These are phyloP conservation scores for Drosophila arizonae DNA, from an alignment of 1,140 invertebrate genomes.

Conservation along the genomic window DNA sequence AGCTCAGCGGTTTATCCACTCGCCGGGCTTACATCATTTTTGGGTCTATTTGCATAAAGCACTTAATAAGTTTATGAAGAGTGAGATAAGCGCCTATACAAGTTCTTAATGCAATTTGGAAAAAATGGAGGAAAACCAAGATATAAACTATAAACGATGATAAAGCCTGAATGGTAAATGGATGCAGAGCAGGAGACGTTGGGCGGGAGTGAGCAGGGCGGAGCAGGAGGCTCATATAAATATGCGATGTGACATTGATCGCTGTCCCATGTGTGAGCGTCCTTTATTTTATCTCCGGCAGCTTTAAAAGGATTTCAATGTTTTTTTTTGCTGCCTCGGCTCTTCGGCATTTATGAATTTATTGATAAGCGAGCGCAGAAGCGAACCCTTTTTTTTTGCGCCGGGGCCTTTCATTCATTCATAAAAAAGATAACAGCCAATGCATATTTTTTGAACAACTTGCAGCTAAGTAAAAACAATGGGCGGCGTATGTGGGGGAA, in stretches of 20 bases:
- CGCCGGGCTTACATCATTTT: conserved; percentile 24
- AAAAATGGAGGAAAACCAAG: conserved; percentile 68
- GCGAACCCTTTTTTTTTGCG: conserved; percentile 12
- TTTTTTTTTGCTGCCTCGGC: conserved; percentile 33
- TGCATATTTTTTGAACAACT: conserved; percentile 64
- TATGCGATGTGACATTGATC: conserved; percentile 71
- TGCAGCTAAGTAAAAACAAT: conserved; percentile 13
- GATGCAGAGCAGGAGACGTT: not conserved
- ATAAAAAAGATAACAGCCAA: conserved; percentile 43
- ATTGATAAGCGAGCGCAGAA: conserved; percentile 62
- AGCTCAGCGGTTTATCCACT: conserved; percentile 4
- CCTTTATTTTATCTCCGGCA: conserved; percentile 40
- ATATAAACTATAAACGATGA: conserved; percentile 79
- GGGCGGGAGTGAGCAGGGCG: conserved; percentile 1
- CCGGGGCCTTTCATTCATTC: conserved; percentile 14
- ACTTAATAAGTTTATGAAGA: conserved; percentile 45
- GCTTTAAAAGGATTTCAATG: conserved; percentile 80
- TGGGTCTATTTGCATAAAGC: conserved; percentile 39
- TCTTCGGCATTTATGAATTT: conserved; percentile 69
- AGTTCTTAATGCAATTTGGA: conserved; percentile 59
- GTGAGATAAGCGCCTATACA: conserved; percentile 20
- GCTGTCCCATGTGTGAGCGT: conserved; percentile 37
- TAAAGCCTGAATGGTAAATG: conserved; percentile 40
- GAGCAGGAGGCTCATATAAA: conserved; percentile 19
- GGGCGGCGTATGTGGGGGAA: not conserved